Conservation (phyloP, 2,113 vertebrate species). For the Halcyon malimbica region DNA sequence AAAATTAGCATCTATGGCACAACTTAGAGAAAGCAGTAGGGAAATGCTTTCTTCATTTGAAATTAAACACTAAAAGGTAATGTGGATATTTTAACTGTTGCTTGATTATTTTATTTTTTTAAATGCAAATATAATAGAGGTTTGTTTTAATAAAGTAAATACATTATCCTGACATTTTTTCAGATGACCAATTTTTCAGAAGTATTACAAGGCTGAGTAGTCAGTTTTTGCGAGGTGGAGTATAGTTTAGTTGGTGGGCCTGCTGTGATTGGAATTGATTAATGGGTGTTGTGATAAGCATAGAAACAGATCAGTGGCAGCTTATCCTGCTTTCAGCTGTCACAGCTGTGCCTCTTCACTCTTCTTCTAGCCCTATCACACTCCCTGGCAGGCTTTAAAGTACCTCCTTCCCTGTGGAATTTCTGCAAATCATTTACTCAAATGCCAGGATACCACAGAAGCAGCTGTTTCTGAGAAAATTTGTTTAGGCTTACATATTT, state of each 20-base stretch:
- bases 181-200: slow-evolving; percentile 42
- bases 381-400: slow-evolving; percentile 61
- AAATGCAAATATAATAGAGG: neutral
- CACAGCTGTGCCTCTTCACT: slow-evolving; percentile 72
- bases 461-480: slow-evolving; percentile 64
- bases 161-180: neutral
- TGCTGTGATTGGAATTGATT: slow-evolving; percentile 70
- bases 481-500: slow-evolving; percentile 7
- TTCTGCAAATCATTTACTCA: slow-evolving; percentile 65
- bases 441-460: slow-evolving; percentile 59
- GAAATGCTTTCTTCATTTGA: neutral
- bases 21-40: neutral
- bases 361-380: slow-evolving; percentile 50
- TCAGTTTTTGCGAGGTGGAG: slow-evolving; percentile 57
- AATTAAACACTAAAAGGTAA: neutral
- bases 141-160: neutral
- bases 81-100: neutral
- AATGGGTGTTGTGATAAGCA: slow-evolving; percentile 72
- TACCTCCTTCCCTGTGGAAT: slow-evolving; percentile 69
- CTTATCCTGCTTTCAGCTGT: slow-evolving; percentile 74
- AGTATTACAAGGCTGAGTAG: slow-evolving; percentile 57
- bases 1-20: neutral
- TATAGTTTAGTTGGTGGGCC: slow-evolving; percentile 52
- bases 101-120: neutral
- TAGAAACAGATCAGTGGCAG: slow-evolving; percentile 66